These are phyloP conservation scores for Pangasius larnaudii DNA, from an alignment of 2,797 vertebrate genomes.

Conservation along the genomic window DNA sequence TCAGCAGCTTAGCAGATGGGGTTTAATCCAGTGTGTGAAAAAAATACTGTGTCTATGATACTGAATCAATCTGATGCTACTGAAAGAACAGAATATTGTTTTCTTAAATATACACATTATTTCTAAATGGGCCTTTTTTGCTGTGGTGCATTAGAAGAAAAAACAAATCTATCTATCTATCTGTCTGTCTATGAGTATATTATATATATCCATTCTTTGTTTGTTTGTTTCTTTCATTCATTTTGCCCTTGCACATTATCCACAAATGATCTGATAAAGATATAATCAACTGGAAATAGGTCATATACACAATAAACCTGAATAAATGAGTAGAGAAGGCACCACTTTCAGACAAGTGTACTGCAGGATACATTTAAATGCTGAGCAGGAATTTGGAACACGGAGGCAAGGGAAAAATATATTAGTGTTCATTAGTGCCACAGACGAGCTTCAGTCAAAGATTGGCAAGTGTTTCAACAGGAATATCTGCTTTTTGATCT, in stretches of 20 bases:
- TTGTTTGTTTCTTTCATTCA: too few species aligned
- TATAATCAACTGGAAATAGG: neutral
- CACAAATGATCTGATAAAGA: neutral
- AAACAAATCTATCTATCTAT: neutral
- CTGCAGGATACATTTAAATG: neutral
- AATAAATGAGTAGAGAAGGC: neutral
- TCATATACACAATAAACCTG: neutral
- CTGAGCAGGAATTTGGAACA: neutral
- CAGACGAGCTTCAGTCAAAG: neutral
- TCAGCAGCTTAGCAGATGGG: constrained; percentile 77
- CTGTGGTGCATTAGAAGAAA: neutral
- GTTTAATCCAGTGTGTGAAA: constrained; percentile 40
- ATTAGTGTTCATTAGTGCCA: neutral
- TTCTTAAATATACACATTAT: neutral
- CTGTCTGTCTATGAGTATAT: neutral
- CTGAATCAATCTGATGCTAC: neutral
- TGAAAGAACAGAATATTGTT: neutral
- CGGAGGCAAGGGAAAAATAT: neutral
- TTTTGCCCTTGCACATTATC: neutral
- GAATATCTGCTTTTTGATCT: neutral
- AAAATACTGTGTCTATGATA: neutral
- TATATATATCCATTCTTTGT: neutral
- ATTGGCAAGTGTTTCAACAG: neutral
- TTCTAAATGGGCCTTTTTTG: neutral
- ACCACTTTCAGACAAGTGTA: neutral